Conservation (phyloP, 35 echinoderm and acorn worm species). For the Patiria miniata region DNA sequence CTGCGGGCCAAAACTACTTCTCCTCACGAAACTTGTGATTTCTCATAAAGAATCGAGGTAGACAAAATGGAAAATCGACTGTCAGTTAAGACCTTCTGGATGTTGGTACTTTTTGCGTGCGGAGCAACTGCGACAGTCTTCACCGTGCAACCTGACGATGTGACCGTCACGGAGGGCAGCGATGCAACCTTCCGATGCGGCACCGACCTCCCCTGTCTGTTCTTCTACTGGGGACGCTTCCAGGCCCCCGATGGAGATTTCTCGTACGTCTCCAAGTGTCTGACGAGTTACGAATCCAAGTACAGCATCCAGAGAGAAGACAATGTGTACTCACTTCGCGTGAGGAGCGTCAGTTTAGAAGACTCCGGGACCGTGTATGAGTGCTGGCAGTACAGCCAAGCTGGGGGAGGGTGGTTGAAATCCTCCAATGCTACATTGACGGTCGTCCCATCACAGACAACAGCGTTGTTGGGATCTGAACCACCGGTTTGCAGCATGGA, state of each 20-base stretch:
- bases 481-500: neutral
- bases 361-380: neutral
- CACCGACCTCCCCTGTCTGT: neutral
- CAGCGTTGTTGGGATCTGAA: neutral
- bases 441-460: neutral
- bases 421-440: conserved; percentile 2
- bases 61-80: no score
- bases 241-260: neutral
- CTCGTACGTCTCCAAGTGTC: neutral
- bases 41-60: no score
- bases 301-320: neutral
- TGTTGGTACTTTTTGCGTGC: neutral
- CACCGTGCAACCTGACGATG: neutral
- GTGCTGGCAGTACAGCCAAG: conserved; percentile 17
- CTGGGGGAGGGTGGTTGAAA: neutral
- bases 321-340: neutral
- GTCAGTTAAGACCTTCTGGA: no score
- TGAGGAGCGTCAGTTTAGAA: neutral
- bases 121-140: neutral
- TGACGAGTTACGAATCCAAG: neutral
- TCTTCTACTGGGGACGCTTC: conserved; percentile 19
- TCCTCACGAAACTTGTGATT: no score
- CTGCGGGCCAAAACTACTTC: no score
- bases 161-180: neutral
- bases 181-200: neutral